Evolutionary conservation across 2,888 invertebrate species (phyloP), one percentile per base, ranked within the genome.

Genomic region (Andrena haemorrhoa): DNA sequence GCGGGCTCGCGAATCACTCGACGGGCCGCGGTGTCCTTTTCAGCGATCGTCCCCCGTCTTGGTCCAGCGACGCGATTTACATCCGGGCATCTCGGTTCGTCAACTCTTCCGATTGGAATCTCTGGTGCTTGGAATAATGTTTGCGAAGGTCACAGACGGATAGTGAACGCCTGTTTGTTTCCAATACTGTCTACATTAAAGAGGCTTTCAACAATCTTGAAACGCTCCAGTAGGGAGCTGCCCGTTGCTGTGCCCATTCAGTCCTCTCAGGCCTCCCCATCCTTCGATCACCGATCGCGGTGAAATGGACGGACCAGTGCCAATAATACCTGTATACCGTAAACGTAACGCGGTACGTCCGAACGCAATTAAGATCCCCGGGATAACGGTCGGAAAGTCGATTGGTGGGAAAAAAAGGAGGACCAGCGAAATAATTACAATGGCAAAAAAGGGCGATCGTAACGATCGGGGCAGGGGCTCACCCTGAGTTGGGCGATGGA

Each of bases 281-380:
- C 31, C 31, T 12, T 20, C 47, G 35, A 31, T 53, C n/a, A 31
- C 16, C 3, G 31, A 10, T 47, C 53, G 47, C 49, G n/a, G 2
- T 41, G 60, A 26, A 35, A 29, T 35, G 33, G 12, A 41, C 10
- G 4, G 33, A 58, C 72, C 8, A 16, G 16, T 20, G 41, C 26
- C 29, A 16, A 69, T 69, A 58, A 65, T 49, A 49, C 63, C 7
- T 8, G 12, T 61, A 12, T 23, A 20, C 49, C 47, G 63, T 64
- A 41, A 77, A 79, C 26, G 49, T 23, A 6, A 51, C 78, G 29
- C 51, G 23, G 41, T 47, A 12, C 35, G 49, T 53, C 16, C 53
- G 49, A 61, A 20, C 23, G 79, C 60, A 78, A 79, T 79, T 70
- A 79, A 78, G 79, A 78, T 79, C 64, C 70, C 31, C 29, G 49